These are phyloP conservation scores for Lepidocyrtoides sp. DNA, from an alignment of 2,888 invertebrate species.

Conservation along the genomic window DNA sequence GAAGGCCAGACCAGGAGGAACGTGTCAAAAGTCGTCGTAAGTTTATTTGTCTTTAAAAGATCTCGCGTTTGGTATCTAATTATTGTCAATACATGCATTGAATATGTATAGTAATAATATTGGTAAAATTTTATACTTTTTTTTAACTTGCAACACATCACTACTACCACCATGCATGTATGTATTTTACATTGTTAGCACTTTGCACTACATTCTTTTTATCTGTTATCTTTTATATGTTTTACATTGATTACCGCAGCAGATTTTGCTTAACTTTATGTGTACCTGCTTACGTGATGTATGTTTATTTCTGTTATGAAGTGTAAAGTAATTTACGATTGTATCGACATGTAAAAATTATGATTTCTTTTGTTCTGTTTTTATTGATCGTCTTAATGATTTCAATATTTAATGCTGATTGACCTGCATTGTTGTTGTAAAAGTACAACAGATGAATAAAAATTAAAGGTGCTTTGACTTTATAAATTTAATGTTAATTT, in stretches of 20 bases:
- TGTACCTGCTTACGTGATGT: not conserved
- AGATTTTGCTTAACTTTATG: not conserved
- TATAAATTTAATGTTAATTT: conserved; percentile 29
- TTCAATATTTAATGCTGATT: conserved; percentile 47
- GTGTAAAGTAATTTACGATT: conserved; percentile 14
- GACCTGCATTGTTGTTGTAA: conserved; percentile 38
- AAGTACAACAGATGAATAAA: not conserved
- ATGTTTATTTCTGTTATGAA: not conserved
- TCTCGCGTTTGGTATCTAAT: conserved; percentile 1
- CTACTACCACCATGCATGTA: no score
- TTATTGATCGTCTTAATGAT: conserved; percentile 49
- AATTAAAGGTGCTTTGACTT: conserved; percentile 25
- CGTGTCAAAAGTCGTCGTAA: not conserved
- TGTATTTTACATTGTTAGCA: conserved; percentile 22
- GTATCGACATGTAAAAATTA: conserved; percentile 36
- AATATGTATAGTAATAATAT: not conserved
- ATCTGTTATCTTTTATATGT: not conserved
- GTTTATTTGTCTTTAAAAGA: conserved; percentile 6
- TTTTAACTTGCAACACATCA: not conserved
- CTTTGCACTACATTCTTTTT: not conserved
- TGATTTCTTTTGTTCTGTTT: conserved; percentile 22
- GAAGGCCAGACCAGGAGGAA: conserved; percentile 24
- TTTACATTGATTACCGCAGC: no score
- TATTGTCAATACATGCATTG: not conserved
- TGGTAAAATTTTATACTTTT: not conserved